Conservation (phyloP, 92 coral and sea anemone genomes). For the Umimayanthus chanpuru region DNA sequence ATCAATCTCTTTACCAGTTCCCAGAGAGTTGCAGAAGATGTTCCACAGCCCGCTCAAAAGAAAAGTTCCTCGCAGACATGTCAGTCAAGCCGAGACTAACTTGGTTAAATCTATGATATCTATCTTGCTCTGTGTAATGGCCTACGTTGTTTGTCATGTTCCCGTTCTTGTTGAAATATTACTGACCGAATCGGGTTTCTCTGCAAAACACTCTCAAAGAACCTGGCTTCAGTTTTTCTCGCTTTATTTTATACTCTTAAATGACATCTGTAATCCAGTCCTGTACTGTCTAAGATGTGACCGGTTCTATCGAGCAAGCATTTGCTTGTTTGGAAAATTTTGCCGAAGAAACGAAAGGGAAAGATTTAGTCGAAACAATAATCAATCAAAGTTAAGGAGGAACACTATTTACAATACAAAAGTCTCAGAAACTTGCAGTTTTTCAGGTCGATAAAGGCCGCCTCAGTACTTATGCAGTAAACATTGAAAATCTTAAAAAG, state of each 20-base stretch:
- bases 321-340: background rate
- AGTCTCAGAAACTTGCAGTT: background rate
- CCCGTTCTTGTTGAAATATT: constrained; percentile 17
- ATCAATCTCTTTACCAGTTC: background rate
- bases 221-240: constrained; percentile 32
- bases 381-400: background rate
- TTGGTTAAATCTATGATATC: constrained; percentile 19
- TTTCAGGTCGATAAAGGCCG: background rate
- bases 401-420: background rate
- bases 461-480: no score
- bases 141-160: constrained; percentile 1
- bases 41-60: background rate
- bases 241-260: constrained; percentile 12
- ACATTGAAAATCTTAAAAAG: no score
- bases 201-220: background rate
- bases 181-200: background rate
- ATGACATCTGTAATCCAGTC: constrained; percentile 34
- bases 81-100: constrained; percentile 25
- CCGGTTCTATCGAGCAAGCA: constrained; percentile 15
- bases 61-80: background rate
- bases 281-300: constrained; percentile 36
- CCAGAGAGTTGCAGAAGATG: background rate
- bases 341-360: background rate
- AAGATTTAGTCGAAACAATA: background rate
- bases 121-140: constrained; percentile 1